Base-by-base conservation (phyloP, 2,113 vertebrate genomes). In the Ailurus styani region DNA sequence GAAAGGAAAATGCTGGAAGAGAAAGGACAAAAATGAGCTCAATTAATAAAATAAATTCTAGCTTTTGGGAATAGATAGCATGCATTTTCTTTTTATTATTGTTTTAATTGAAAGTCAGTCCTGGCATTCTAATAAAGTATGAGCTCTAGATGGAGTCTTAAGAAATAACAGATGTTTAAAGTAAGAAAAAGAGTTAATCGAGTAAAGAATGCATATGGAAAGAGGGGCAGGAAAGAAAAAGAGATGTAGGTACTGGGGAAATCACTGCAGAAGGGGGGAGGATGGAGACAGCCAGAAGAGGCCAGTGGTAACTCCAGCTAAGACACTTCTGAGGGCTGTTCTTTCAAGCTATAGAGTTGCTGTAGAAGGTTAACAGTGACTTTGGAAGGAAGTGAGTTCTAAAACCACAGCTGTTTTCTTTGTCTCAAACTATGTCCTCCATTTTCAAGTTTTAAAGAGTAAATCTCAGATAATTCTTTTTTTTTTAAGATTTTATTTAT, bases 371-470 rank as follows among this genome's bases (percentile, higher is more conserved):
- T 64, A 66, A 52, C 29, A 52, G 9, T 60, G 50, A 47, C 6
- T 11, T 7, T 78, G 37, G 34, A 91, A 87, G 34, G 34, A 91
- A 87, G 7, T 34, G 25, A 73, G 4, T 68, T 20, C 37, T 90
- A 70, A 60, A 90, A 50, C 31, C 70, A 52, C 40, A 52, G 17
- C 2, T 54, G 8, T 55, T 25, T 54, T 84, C 23, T 78, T 91
- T 79, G 60, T 40, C 40, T 96, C 20, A 52, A 45, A 15, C 20
- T 78, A 42, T 52, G 15, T 57, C 77, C 34, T 62, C 50, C 20
- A 60, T 88, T 68, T 82, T 64, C 42, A 94, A 72, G 14, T 66
- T 95, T 90, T 85, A 66, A 88, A 91, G 45, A 37, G 73, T 57
- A 93, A 87, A 85, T 6, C 34, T 20, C 12, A 54, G 93, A 64